A percentile compares a stretch with the other conserved stretches of the same genome.
These are phyloP conservation scores for Drosophila aff. DNA, from an alignment of 1,140 invertebrate species.

Conservation along the genomic window DNA sequence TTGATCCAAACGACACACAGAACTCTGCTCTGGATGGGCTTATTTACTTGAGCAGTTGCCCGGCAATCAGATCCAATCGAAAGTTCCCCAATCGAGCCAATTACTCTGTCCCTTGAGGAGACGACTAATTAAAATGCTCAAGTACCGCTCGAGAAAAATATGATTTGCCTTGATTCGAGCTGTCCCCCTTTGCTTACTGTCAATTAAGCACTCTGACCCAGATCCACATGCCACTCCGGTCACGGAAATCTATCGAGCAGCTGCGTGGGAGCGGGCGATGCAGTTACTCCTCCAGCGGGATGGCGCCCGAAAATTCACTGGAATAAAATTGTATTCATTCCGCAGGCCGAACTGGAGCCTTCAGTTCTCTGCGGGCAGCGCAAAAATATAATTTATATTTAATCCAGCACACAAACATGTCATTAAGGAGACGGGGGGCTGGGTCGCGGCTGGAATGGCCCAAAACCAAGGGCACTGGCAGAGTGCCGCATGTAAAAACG, in stretches of 20 bases:
- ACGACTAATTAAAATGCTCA: slow-evolving; percentile 50
- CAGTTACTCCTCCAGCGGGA: neutral
- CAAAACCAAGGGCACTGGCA: slow-evolving; percentile 40
- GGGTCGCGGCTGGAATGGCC: slow-evolving; percentile 3
- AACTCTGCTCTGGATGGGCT: slow-evolving; percentile 46
- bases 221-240: slow-evolving; percentile 2
- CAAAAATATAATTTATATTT: slow-evolving; percentile 79
- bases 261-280: slow-evolving; percentile 5
- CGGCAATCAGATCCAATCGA: slow-evolving; percentile 43
- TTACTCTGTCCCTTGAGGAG: slow-evolving; percentile 43
- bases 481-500: slow-evolving; percentile 57
- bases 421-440: slow-evolving; percentile 53
- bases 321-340: slow-evolving; percentile 61
- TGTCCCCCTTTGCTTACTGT: slow-evolving; percentile 29
- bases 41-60: slow-evolving; percentile 25
- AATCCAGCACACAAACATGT: slow-evolving; percentile 77
- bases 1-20: slow-evolving; percentile 38
- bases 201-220: slow-evolving; percentile 57
- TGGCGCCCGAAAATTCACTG: slow-evolving; percentile 52
- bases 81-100: slow-evolving; percentile 31
- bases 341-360: slow-evolving; percentile 50
- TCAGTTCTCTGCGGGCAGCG: slow-evolving; percentile 8
- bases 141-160: slow-evolving; percentile 27
- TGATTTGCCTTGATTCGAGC: slow-evolving; percentile 27
- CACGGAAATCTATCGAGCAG: slow-evolving; percentile 30